Evolutionary conservation across 2,888 invertebrate species (phyloP), one percentile per base, ranked within the genome.

Genomic region (Rosalia funebris): DNA sequence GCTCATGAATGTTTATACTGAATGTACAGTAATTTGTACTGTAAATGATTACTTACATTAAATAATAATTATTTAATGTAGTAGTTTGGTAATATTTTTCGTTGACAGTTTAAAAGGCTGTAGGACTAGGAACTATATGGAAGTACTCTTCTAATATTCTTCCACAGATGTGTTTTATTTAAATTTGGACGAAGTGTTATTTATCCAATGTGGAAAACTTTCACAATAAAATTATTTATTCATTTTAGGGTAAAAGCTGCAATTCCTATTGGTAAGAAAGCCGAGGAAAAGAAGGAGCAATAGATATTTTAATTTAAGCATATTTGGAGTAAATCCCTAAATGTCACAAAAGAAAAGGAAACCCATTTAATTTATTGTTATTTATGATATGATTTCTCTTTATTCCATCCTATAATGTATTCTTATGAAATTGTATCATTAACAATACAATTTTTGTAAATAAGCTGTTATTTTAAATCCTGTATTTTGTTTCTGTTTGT

Each of bases 221-320:
- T n/a, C n/a, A n/a, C n/a, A n/a, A n/a, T n/a, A n/a, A n/a, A 11
- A 11, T 7, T 34, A 12, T 17, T 25, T 60, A 71, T 69, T 64
- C 66, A 69, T 84, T 83, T 25, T 84, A 95, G 95, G 82, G 91
- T 95, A 76, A 91, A 91, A 82, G 92, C 91, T 75, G 93, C 93
- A 73, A 89, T 95, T 82, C 95, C 95, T 68, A 89, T 94, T 82
- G 93, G 93, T 82, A 91, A 93, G 85, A 93, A 93, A 84, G 80
- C 87, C 70, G 92, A 94, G 80, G 89, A 90, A 77, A 89, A 91
- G 80, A 93, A 93, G 85, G 92, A 92, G 84, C 91, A 92, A 86
- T 92, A 91, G 86, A 81, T 62, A 45, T 55, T 57, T 57, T 50
- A 45, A n/a, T 42, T 56, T 52, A 17, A 14, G 14, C 50, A 31